phyloP scores from a whole-genome alignment of 2,113 vertebrate species.

The Verasper variegatus region DNA sequence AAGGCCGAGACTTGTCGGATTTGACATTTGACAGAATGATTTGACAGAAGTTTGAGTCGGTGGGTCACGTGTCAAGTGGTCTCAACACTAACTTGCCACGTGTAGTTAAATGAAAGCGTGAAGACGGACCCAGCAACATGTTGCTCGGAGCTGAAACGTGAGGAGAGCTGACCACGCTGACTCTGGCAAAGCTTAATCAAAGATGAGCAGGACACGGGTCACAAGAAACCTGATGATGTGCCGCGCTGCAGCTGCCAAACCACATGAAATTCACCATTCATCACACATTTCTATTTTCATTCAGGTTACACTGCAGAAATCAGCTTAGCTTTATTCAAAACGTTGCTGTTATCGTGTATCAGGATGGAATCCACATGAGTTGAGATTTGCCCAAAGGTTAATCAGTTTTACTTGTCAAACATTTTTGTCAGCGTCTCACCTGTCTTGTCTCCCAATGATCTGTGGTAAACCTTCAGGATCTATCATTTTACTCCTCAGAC shows the following conservation, averaged over 20 bases:
- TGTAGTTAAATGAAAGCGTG: slow-evolving; percentile 17
- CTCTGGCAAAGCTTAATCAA: slow-evolving; percentile 37
- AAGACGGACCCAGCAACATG: not conserved
- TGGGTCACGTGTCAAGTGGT: not conserved
- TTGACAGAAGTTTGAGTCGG: not conserved
- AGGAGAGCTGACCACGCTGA: slow-evolving; percentile 6
- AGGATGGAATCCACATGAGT: not conserved
- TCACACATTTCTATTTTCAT: slow-evolving; percentile 38
- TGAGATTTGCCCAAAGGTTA: slow-evolving; percentile 12
- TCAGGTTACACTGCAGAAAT: not conserved
- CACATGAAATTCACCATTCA: slow-evolving; percentile 2
- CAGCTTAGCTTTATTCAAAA: not conserved
- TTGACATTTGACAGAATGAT: too few relatives aligned
- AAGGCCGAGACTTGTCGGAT: not conserved
- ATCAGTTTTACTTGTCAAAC: slow-evolving; percentile 26
- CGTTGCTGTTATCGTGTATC: not conserved
- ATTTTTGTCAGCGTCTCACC: slow-evolving; percentile 76
- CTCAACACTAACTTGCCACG: slow-evolving; percentile 16
- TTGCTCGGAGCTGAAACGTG: slow-evolving; percentile 39
- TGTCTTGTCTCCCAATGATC: slow-evolving; percentile 79
- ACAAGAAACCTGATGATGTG: slow-evolving; percentile 7
- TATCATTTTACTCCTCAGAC: slow-evolving; percentile 80
- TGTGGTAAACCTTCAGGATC: slow-evolving; percentile 77
- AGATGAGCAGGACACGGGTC: slow-evolving; percentile 31
- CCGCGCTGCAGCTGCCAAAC: slow-evolving; percentile 1